Evolutionary conservation across 2,113 vertebrate species (phyloP).

Genomic region (Glareola pratincola): DNA sequence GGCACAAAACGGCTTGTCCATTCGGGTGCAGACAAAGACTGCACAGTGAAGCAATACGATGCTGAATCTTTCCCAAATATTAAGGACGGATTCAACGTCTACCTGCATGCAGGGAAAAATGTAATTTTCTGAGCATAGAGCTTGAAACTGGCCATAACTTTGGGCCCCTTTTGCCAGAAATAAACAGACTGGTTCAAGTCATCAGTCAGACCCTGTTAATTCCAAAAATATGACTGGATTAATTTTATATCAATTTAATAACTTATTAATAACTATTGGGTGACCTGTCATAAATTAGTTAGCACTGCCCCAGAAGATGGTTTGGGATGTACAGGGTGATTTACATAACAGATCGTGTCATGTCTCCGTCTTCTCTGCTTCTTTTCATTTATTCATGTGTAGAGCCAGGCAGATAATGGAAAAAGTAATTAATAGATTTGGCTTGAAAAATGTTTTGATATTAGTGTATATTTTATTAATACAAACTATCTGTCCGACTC

Average conservation of each 20-base stretch:
- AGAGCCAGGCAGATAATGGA: conserved; percentile 1
- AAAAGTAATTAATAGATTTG: conserved; percentile 50
- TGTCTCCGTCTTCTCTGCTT: neutral
- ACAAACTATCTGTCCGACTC: neutral
- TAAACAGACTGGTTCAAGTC: neutral
- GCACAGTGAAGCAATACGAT: fast-evolving
- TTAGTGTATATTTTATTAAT: conserved; percentile 42
- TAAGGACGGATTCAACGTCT: neutral
- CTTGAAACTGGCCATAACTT: neutral
- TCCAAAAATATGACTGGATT: neutral
- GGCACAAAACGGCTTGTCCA: neutral
- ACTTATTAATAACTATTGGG: conserved; percentile 19
- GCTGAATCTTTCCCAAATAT: neutral
- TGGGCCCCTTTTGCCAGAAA: neutral
- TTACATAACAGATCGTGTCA: neutral
- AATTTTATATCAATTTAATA: conserved; percentile 6
- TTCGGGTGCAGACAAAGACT: neutral
- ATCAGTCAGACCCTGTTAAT: neutral
- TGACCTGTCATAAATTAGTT: conserved; percentile 11
- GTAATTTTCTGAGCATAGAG: neutral
- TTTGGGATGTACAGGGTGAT: neutral
- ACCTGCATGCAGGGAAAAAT: neutral
- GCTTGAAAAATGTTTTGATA: conserved; percentile 37
- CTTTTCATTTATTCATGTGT: conserved; percentile 50
- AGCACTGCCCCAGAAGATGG: neutral